Conservation (phyloP, 2,797 vertebrate species). For the Echeneis naucrates region DNA sequence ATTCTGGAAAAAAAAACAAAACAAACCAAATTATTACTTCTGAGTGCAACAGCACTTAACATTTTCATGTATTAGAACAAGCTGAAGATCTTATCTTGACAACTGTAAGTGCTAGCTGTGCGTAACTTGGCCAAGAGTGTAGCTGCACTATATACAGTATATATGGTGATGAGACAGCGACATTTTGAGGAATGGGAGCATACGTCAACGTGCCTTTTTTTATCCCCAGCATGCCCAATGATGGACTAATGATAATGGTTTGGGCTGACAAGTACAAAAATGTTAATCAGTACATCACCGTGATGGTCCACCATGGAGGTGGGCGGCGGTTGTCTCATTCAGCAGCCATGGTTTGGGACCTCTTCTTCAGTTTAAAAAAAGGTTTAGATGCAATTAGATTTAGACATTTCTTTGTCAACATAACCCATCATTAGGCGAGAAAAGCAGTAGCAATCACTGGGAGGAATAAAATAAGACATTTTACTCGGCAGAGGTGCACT, state of each 20-base stretch:
- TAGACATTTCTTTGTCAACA: constrained; percentile 8
- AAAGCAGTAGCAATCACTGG: constrained; percentile 3
- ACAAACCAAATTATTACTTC: not conserved
- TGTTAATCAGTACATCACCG: not conserved
- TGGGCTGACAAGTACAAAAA: constrained; percentile 14
- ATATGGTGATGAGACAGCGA: no score
- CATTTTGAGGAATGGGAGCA: not conserved
- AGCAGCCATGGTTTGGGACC: constrained; percentile 14
- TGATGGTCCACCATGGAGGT: constrained; percentile 1
- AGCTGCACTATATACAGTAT: no score
- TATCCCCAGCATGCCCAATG: constrained; percentile 7
- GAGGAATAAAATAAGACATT: constrained; percentile 3
- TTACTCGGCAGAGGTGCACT: constrained; percentile 4
- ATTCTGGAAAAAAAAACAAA: not conserved
- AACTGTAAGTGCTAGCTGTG: not conserved
- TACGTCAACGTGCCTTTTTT: constrained; percentile 10
- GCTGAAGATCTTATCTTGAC: not conserved
- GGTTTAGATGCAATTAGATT: constrained; percentile 10
- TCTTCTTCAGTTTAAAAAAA: constrained; percentile 6
- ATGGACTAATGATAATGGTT: constrained; percentile 10
- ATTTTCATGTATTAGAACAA: not conserved
- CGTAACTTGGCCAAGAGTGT: not conserved
- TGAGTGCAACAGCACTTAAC: not conserved
- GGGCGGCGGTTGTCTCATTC: constrained; percentile 27
- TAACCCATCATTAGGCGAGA: constrained; percentile 4